phyloP scores from a whole-genome alignment of 2,888 invertebrate genomes.

The Apamea anceps region DNA sequence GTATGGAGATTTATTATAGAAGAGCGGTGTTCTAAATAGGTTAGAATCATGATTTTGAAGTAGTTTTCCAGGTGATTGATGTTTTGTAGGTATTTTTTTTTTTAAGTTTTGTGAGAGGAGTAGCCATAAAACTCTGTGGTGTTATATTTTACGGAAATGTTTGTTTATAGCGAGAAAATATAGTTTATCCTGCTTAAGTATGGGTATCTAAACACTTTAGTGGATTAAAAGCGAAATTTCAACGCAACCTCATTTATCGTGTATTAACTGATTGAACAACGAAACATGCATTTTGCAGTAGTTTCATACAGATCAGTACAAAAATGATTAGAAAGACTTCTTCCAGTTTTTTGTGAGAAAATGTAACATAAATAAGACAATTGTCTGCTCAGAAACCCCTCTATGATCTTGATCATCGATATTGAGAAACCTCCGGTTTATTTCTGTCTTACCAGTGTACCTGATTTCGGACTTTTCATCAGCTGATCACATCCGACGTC shows the following conservation, averaged over 20 bases:
- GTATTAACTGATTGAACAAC: neutral
- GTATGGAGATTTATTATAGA: conserved; percentile 57
- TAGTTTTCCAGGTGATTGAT: conserved; percentile 38
- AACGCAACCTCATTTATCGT: no score
- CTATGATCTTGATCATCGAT: neutral
- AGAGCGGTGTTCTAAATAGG: conserved; percentile 52
- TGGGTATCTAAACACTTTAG: neutral
- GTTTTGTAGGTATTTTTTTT: conserved; percentile 22
- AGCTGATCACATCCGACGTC: no score
- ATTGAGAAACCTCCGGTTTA: neutral
- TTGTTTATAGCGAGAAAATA: conserved; percentile 12
- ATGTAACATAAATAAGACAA: neutral
- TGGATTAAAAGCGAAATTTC: neutral
- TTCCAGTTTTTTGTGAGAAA: neutral
- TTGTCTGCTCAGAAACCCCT: neutral
- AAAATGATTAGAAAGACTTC: neutral
- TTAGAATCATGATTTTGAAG: conserved; percentile 26
- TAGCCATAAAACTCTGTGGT: neutral
- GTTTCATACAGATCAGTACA: neutral
- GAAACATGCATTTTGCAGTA: neutral
- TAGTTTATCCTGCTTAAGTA: neutral
- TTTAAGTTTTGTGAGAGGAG: conserved; percentile 12
- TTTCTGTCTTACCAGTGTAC: neutral
- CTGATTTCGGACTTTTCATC: no score
- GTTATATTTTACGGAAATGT: neutral